Conservation (phyloP, 2,888 invertebrate species). For the Callyntrura guangdongensis region DNA sequence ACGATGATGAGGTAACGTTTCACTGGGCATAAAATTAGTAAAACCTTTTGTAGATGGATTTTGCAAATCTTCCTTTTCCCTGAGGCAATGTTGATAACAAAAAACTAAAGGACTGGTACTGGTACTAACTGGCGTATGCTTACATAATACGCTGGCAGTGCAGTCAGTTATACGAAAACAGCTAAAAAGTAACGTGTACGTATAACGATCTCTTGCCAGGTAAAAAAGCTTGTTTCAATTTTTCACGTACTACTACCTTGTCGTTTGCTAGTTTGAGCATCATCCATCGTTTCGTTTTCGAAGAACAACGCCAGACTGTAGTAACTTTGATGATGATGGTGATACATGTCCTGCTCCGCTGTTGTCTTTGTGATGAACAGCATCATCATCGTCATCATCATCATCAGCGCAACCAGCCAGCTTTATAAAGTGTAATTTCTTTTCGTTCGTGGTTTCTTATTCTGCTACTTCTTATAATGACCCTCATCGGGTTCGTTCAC, state of each 20-base stretch:
- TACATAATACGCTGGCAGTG: slow-evolving; percentile 26
- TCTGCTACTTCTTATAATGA: slow-evolving; percentile 73
- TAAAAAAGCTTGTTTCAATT: slow-evolving; percentile 47
- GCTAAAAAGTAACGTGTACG: slow-evolving; percentile 26
- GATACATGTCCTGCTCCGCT: slow-evolving; percentile 37
- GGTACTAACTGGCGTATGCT: slow-evolving; percentile 32
- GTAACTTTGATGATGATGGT: slow-evolving; percentile 47
- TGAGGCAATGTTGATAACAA: slow-evolving; percentile 64
- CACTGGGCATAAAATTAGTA: slow-evolving; percentile 79
- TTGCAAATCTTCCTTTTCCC: slow-evolving; percentile 76
- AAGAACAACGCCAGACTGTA: slow-evolving; percentile 41
- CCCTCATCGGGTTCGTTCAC: slow-evolving; percentile 81
- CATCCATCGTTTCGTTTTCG: slow-evolving; percentile 44
- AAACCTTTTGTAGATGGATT: slow-evolving; percentile 70
- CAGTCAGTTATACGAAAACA: slow-evolving; percentile 12
- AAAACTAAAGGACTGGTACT: slow-evolving; percentile 46
- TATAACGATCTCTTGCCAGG: slow-evolving; percentile 10
- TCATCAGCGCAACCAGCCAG: slow-evolving; percentile 51
- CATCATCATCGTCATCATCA: slow-evolving; percentile 39
- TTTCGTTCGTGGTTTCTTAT: slow-evolving; percentile 74
- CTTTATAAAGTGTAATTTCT: slow-evolving; percentile 68
- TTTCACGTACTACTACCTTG: slow-evolving; percentile 73
- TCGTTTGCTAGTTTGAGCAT: not conserved
- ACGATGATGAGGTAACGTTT: slow-evolving; percentile 72
- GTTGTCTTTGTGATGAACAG: slow-evolving; percentile 25